phyloP scores from a whole-genome alignment of 2,888 invertebrate species.

The Periphyllus acericola region DNA sequence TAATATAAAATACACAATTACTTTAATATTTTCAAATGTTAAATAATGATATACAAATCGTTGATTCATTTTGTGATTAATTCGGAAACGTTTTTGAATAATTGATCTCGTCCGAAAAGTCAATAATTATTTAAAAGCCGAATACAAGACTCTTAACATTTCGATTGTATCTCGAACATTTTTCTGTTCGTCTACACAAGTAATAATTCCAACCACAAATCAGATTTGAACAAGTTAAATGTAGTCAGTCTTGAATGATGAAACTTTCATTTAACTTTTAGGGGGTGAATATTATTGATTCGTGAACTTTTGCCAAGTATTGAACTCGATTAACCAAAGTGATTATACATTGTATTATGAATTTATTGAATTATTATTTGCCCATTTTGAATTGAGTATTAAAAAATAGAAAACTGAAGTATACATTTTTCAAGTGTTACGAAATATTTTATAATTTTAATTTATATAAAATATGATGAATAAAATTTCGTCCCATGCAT shows the following conservation, averaged over 20 bases:
- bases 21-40: background rate
- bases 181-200: background rate
- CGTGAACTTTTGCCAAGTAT: background rate
- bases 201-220: background rate
- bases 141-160: background rate
- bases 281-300: background rate
- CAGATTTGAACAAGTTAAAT: background rate
- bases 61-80: background rate
- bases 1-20: background rate
- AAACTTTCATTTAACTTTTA: background rate
- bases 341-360: background rate
- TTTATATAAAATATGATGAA: too few relatives aligned
- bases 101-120: background rate
- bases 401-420: too few relatives aligned
- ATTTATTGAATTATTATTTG: background rate
- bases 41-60: background rate
- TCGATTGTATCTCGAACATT: background rate
- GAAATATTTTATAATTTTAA: too few relatives aligned
- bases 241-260: background rate
- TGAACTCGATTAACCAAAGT: background rate
- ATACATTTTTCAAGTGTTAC: too few relatives aligned
- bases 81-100: background rate
- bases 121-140: background rate
- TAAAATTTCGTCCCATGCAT: background rate
- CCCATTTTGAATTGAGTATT: too few relatives aligned